Evolutionary conservation across 2,888 invertebrate genomes (phyloP).

Genomic region (Drosophila borborema): DNA sequence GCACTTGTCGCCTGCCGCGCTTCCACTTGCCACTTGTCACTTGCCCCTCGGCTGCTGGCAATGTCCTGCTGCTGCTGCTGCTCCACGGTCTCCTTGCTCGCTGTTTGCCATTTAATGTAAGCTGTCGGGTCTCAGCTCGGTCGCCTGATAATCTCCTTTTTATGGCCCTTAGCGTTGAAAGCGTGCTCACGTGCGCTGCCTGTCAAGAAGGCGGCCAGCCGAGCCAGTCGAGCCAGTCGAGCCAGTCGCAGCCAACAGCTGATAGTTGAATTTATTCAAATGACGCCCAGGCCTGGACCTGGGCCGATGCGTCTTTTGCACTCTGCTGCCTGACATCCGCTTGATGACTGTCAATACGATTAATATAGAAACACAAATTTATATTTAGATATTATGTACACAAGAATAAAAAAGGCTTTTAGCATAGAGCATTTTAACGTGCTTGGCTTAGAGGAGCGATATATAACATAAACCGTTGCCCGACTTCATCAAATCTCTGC

Average conservation of each 20-base stretch:
- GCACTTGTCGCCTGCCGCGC: constrained; percentile 50
- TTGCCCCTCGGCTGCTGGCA: constrained; percentile 31
- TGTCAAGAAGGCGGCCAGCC: constrained; percentile 52
- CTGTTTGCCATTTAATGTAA: constrained; percentile 57
- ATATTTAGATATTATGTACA: constrained; percentile 1
- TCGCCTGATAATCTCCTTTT: constrained; percentile 68
- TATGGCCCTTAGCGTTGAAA: constrained; percentile 64
- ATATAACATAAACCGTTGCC: background rate
- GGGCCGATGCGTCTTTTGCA: constrained; percentile 4
- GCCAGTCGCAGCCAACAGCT: constrained; percentile 26
- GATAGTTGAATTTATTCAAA: constrained; percentile 73
- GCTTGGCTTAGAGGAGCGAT: background rate
- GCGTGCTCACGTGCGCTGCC: constrained; percentile 69
- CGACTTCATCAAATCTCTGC: too few species aligned
- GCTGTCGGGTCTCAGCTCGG: constrained; percentile 34
- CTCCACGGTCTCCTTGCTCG: constrained; percentile 11
- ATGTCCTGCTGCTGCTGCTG: constrained; percentile 21
- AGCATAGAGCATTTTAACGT: background rate
- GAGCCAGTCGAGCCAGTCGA: background rate
- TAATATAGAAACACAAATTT: constrained; percentile 11
- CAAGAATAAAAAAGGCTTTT: background rate
- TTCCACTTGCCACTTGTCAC: constrained; percentile 45
- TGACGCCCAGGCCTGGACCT: constrained; percentile 42
- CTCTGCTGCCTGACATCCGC: constrained; percentile 22
- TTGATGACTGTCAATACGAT: constrained; percentile 11